Evolutionary conservation across 1,140 invertebrate species (phyloP), one percentile per base, ranked within the genome.

Genomic region (Steinernema khuongi): DNA sequence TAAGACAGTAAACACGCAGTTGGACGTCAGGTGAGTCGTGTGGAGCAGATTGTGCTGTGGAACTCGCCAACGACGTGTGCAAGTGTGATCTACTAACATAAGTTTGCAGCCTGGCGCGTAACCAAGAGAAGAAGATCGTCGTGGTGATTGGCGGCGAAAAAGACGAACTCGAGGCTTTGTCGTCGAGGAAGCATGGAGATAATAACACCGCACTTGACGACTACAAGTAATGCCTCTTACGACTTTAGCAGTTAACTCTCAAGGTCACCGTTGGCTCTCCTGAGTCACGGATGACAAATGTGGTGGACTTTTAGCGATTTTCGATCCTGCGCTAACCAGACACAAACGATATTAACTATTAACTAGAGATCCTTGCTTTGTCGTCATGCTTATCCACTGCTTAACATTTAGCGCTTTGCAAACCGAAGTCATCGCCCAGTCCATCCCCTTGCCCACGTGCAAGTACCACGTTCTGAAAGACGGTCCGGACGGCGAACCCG

Each of bases 1-100:
- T 41, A 78, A 78, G 60, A 70, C 76, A n/a, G 77, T 78, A 26
- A 78, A 67, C 31, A 68, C 74, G n/a, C 71, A 78, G 50, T 69
- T 78, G n/a, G 72, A 78, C 31, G 77, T 78, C 1, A 79, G 70
- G 77, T 78, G 41, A 33, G 77, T 69, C 4, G n/a, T 32, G 30
- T 50, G 71, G 43, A n/a, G 18, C 67, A n/a, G 43, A n/a, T 71
- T 28, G 17, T 1, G 28, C 18, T 70, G 28, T 41, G 26, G 26
- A 22, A 72, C 43, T 72, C 33, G 50, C 11, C 19, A n/a, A n/a
- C n/a, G n/a, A n/a, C 26, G 14, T 60, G 50, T 60, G 50, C 26
- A 22, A 41, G 7, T n/a, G 36, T n/a, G 50, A n/a, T 14, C 7
- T 19, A 50, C 22, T 68, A 29, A 26, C 31, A 41, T 70, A 4